These are phyloP conservation scores for Hipparchia sbordonii DNA, from an alignment of 2,888 invertebrate species.

Conservation along the genomic window DNA sequence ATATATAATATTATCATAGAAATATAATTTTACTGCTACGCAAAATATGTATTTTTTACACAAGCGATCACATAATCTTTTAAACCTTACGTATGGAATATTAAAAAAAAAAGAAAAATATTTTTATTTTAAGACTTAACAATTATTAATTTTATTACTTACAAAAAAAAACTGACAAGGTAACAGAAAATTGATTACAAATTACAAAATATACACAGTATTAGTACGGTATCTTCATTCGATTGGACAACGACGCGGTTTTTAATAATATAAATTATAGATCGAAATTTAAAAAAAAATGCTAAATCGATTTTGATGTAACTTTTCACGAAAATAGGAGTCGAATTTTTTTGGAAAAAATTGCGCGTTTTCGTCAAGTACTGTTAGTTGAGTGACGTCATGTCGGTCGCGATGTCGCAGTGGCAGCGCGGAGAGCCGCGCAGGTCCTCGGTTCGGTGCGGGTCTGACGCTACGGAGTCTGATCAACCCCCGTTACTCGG, in stretches of 20 bases:
- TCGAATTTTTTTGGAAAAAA: conserved; percentile 32
- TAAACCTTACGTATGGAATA: conserved; percentile 61
- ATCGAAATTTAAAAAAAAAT: not conserved
- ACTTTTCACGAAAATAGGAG: conserved; percentile 22
- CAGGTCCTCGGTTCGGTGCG: conserved; percentile 22
- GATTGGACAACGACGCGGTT: conserved; percentile 22
- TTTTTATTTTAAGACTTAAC: conserved; percentile 46
- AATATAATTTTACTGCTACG: conserved; percentile 13
- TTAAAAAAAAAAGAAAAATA: conserved; percentile 33
- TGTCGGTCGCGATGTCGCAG: conserved; percentile 9
- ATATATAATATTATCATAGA: conserved; percentile 1
- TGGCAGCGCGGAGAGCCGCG: not conserved
- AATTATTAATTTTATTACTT: conserved; percentile 19
- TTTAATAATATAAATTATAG: conserved; percentile 8
- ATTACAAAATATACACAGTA: conserved; percentile 26
- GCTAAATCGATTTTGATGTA: conserved; percentile 28
- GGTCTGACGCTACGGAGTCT: conserved; percentile 31
- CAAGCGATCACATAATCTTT: conserved; percentile 34
- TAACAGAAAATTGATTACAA: conserved; percentile 28
- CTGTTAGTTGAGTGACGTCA: conserved; percentile 16
- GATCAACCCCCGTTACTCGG: conserved; percentile 76
- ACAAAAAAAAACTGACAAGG: conserved; percentile 41
- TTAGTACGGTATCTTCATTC: conserved; percentile 18
- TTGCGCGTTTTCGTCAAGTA: conserved; percentile 26
- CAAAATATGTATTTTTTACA: conserved; percentile 38